Evolutionary conservation across 2,888 invertebrate species (phyloP).

Genomic region (Apomyelois bistriatella): DNA sequence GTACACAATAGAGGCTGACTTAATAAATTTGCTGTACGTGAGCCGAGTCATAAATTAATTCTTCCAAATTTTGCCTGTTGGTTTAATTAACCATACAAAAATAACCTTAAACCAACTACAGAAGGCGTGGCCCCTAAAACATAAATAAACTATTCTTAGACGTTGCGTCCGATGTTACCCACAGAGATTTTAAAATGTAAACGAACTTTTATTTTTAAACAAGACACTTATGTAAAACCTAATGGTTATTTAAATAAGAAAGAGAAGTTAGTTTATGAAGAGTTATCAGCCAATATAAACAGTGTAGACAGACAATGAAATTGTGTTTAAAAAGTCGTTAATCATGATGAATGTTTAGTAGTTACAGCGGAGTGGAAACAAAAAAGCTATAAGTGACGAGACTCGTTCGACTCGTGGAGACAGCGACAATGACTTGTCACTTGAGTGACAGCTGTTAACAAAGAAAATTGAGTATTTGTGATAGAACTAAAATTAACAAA

Average conservation of each 20-base stretch:
- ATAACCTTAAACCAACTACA: constrained; percentile 40
- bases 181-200: constrained; percentile 8
- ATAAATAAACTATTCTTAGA: constrained; percentile 25
- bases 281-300: constrained; percentile 14
- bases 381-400: background rate
- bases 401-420: constrained; percentile 6
- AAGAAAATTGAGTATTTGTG: constrained; percentile 4
- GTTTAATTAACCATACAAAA: constrained; percentile 50
- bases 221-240: constrained; percentile 11
- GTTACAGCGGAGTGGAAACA: background rate
- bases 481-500: background rate
- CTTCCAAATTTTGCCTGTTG: constrained; percentile 44
- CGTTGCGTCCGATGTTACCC: background rate
- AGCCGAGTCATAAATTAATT: constrained; percentile 47
- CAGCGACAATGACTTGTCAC: constrained; percentile 12
- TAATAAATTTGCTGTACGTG: constrained; percentile 51
- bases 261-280: background rate
- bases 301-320: constrained; percentile 16
- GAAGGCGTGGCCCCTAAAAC: constrained; percentile 41
- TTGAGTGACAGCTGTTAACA: constrained; percentile 14
- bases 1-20: constrained; percentile 49
- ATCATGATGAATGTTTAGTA: constrained; percentile 16
- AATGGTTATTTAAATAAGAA: constrained; percentile 3
- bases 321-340: constrained; percentile 18
- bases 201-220: constrained; percentile 6